phyloP scores from a whole-genome alignment of 2,888 invertebrate species.

The Stenodera caucasica region DNA sequence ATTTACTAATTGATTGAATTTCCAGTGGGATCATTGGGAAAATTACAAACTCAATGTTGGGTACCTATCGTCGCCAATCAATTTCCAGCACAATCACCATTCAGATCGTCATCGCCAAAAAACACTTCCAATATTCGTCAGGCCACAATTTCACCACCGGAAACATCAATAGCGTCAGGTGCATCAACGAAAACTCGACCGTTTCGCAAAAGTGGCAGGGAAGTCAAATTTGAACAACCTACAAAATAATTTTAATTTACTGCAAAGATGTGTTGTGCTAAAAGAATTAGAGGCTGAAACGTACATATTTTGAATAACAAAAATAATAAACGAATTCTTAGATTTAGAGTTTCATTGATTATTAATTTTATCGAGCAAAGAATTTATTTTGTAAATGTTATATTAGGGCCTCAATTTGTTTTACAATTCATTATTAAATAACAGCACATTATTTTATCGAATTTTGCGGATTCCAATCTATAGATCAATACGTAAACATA shows the following conservation, averaged over 20 bases:
- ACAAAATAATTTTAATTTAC: constrained; percentile 15
- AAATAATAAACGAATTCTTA: neutral
- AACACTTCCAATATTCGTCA: constrained; percentile 37
- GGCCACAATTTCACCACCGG: constrained; percentile 1
- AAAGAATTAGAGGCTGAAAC: constrained; percentile 4
- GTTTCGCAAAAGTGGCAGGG: constrained; percentile 34
- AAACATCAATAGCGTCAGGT: neutral
- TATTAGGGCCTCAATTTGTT: neutral
- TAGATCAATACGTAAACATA: neutral
- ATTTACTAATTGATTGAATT: constrained; percentile 12
- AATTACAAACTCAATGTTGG: constrained; percentile 64
- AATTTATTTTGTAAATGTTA: neutral
- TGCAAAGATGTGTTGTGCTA: neutral
- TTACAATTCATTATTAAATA: neutral
- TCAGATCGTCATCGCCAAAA: constrained; percentile 49
- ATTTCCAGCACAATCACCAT: constrained; percentile 71
- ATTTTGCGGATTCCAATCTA: neutral
- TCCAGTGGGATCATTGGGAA: constrained; percentile 54
- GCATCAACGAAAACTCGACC: constrained; percentile 36
- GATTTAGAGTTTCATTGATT: neutral
- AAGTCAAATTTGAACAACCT: constrained; percentile 41
- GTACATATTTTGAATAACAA: too few species aligned
- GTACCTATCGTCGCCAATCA: constrained; percentile 72
- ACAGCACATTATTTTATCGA: neutral
- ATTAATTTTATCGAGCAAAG: too few species aligned